Base-by-base conservation (phyloP, 2,888 invertebrate genomes). In the Pollenia angustigena region DNA sequence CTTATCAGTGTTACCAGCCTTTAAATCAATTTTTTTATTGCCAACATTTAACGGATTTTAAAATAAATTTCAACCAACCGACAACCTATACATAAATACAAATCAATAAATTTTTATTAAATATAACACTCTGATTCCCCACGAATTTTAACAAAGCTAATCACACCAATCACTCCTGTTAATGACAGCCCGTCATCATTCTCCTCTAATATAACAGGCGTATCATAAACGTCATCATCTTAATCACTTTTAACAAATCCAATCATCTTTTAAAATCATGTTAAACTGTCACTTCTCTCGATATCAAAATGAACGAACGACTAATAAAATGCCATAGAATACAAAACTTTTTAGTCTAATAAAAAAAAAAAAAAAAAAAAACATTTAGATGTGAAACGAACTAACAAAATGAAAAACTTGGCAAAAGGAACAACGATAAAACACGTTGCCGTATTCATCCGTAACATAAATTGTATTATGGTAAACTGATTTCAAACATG, bases 221-320 rank as follows among this genome's bases (percentile, higher is more conserved):
- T 72, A 48, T 62, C 78, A 64, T 50, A 79, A 72, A 52, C 58
- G 56, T 60, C 68, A 64, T 64, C 81, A 76, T 72, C 42, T 69
- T 85, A 72, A 85, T 81, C 71, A 60, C 71, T 72, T 71, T 81
- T 68, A 72, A 78, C 81, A 81, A 81, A 85, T 85, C 78, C 76
- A 85, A 85, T 81, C 76, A 81, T 81, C 78, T 72, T 81, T 81
- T 32, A 68, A 85, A 85, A 81, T 85, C 81, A 81, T 85, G 78
- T 85, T 85, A 72, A 85, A 68, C 81, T 72, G 85, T 78, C 78
- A 85, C 68, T 81, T 81, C 66, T 78, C 46, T 74, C 46, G 72
- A 81, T 81, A 85, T 71, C 54, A 56, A 52, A 81, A 56, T 16
- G 40, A 64, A 64, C 23, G 14, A 66, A 58, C 42, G n/a, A 14